phyloP scores from a whole-genome alignment of 2,888 invertebrate species.

The Perithous albicinctus region DNA sequence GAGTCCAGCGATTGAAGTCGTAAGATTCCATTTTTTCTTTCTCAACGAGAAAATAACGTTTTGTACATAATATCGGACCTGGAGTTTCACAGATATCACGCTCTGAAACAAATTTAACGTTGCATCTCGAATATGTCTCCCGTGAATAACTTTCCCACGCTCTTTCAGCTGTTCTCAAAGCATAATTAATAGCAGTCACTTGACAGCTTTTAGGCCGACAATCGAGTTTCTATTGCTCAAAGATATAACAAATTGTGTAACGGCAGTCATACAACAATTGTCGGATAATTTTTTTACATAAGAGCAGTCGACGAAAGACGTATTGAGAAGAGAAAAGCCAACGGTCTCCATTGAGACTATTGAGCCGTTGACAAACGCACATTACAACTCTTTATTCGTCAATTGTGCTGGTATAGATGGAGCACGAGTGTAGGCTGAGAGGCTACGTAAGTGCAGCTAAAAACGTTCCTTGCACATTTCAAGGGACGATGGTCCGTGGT shows the following conservation, averaged over 20 bases:
- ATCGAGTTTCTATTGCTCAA: no score
- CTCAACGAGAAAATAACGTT: no score
- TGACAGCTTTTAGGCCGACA: no score
- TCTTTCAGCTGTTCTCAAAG: no score
- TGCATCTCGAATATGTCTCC: no score
- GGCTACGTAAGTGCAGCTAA: conserved; percentile 47
- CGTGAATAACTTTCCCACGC: no score
- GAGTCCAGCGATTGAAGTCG: conserved; percentile 93
- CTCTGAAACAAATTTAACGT: no score
- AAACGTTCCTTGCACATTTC: conserved; percentile 20
- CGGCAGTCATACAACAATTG: conserved; percentile 5
- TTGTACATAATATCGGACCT: no score
- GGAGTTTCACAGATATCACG: no score
- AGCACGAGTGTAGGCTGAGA: conserved; percentile 25
- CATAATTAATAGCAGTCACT: no score
- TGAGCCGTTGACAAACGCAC: conserved; percentile 72
- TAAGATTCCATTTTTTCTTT: conserved; percentile 69
- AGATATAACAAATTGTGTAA: neutral
- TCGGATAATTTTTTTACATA: conserved; percentile 1
- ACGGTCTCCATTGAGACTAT: conserved; percentile 71
- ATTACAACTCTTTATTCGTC: conserved; percentile 76
- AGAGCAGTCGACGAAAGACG: conserved; percentile 25
- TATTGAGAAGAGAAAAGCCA: conserved; percentile 46
- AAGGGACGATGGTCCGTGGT: neutral
- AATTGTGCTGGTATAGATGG: conserved; percentile 71